Evolutionary conservation across 2,888 invertebrate species (phyloP).

Genomic region (Trichopria drosophilae): DNA sequence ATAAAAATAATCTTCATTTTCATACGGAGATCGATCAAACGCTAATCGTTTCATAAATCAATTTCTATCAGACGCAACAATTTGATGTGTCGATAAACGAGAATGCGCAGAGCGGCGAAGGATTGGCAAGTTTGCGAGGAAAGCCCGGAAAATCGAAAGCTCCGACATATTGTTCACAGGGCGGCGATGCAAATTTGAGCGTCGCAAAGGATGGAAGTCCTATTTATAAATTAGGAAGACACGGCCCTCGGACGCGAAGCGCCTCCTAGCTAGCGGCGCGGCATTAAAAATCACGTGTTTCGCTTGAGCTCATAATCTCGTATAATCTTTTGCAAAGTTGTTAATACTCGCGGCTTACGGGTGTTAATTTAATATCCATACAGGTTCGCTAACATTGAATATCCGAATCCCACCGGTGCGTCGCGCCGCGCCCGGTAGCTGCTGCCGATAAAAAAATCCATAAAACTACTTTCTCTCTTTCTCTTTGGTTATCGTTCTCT

Average conservation of each 20-base stretch:
- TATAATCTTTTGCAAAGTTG: conserved; percentile 60
- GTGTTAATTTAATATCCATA: conserved; percentile 60
- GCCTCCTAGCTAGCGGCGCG: conserved; percentile 36
- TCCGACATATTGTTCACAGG: conserved; percentile 15
- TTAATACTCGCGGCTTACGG: conserved; percentile 60
- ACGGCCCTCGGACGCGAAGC: conserved; percentile 27
- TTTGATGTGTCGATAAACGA: too few species aligned
- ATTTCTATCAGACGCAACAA: too few species aligned
- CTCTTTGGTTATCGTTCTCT: conserved; percentile 7
- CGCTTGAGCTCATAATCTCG: conserved; percentile 60
- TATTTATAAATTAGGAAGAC: conserved; percentile 48
- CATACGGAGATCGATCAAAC: too few species aligned
- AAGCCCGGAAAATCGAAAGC: too few species aligned
- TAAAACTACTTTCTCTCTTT: conserved; percentile 47
- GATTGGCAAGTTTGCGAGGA: too few species aligned
- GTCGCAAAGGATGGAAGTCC: conserved; percentile 38
- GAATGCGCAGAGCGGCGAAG: too few species aligned
- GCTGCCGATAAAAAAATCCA: conserved; percentile 54
- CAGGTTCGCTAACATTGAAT: conserved; percentile 60
- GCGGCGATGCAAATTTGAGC: background rate
- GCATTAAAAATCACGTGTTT: conserved; percentile 59
- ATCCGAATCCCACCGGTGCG: conserved; percentile 56
- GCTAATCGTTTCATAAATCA: too few species aligned
- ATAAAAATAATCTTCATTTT: too few species aligned
- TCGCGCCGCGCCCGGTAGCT: conserved; percentile 42